Base-by-base conservation (phyloP, 2,888 invertebrate species). In the Abrostola triplasia region DNA sequence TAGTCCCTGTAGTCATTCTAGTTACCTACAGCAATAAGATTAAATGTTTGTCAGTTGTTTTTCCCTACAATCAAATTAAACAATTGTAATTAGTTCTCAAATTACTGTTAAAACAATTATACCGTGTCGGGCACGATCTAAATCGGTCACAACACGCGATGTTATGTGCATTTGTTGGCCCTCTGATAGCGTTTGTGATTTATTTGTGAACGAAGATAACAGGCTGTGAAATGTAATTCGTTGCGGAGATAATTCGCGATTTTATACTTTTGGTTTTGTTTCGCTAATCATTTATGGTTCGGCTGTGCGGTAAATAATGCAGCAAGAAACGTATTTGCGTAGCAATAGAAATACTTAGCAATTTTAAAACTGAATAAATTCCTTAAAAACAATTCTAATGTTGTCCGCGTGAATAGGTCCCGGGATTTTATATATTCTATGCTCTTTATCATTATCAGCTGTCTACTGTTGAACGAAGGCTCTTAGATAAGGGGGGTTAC, bases 181-280 rank as follows among this genome's bases (percentile, higher is more conserved):
- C 41, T 41, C 13, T 6, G 59, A 72, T 69, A 73, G 49, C 41
- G 35, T 73, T 72, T 61, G 58, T 12, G 54, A 47, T n/a, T 58
- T 73, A 72, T 72, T 69, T 69, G 60, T 50, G 55, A 12, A 47
- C 35, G 38, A 11, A 24, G 71, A 73, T 72, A 73, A 68, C 48
- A n/a, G 2, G 64, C 38, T 24, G n/a, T 60, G 41, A 42, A 58
- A 59, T 72, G 52, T 54, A 24, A 59, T 55, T 41, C 36, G 41
- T 38, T 36, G 10, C 48, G 42, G 9, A 48, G 50, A 44, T 64
- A 13, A 50, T 49, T 38, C 38, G 49, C 57, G 10, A 10, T 42
- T 42, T 61, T 8, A 42, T 55, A 36, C 36, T 13, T 7, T 52
- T 52, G 35, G 13, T 47, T 24, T 47, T 24, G 13, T 13, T 13